Evolutionary conservation across 1,140 invertebrate genomes (phyloP).

Genomic region (Drosophila kikkawai): DNA sequence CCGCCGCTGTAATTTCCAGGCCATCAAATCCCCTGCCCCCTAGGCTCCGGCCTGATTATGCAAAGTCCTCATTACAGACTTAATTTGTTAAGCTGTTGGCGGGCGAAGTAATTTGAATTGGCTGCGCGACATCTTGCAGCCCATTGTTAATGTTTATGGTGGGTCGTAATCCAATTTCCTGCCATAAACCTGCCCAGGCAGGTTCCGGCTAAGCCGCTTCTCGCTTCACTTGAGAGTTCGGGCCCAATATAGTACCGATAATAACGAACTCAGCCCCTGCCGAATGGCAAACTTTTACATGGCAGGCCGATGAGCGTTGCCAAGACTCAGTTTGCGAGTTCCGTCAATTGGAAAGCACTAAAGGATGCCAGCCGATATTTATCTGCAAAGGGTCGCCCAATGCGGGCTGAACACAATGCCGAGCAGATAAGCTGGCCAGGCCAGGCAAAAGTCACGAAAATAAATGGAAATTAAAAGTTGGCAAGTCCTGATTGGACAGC

Average conservation of each 20-base stretch:
- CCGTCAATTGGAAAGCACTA: conserved; percentile 66
- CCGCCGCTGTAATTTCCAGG: conserved; percentile 18
- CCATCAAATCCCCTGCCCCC: conserved; percentile 31
- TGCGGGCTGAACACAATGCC: conserved; percentile 57
- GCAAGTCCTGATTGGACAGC: conserved; percentile 40
- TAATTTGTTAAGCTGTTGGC: conserved; percentile 51
- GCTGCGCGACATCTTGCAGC: conserved; percentile 35
- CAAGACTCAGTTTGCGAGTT: conserved; percentile 27
- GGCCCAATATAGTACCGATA: conserved; percentile 11
- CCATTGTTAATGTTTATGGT: conserved; percentile 55
- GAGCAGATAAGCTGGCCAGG: conserved; percentile 50
- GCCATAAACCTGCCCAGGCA: conserved; percentile 38
- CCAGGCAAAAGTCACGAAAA: conserved; percentile 59
- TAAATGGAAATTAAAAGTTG: conserved; percentile 74
- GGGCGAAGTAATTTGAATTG: conserved; percentile 65
- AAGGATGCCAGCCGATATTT: conserved; percentile 54
- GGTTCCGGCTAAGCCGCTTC: conserved; percentile 2
- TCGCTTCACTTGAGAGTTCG: conserved; percentile 37
- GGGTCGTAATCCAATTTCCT: conserved; percentile 56
- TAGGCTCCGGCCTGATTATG: conserved; percentile 40
- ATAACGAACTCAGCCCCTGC: conserved; percentile 4
- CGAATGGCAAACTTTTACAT: conserved; percentile 28
- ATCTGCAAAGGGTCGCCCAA: conserved; percentile 44
- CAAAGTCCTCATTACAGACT: conserved; percentile 51
- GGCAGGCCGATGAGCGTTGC: conserved; percentile 15